Base-by-base conservation (phyloP, 1,140 invertebrate genomes). In the Lordiphosa collinella region DNA sequence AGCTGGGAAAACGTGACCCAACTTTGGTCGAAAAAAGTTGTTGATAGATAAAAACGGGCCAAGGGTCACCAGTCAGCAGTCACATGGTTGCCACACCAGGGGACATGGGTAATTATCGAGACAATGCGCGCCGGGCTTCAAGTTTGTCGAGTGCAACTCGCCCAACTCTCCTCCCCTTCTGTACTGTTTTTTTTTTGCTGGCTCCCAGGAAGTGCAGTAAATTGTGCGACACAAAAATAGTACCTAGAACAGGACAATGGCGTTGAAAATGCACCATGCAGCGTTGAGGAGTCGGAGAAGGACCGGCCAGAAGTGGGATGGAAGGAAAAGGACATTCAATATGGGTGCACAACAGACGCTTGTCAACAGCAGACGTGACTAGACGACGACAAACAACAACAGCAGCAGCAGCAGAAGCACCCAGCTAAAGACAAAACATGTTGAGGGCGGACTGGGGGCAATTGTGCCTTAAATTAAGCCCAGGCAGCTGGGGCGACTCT, bases 101-200 rank as follows among this genome's bases (percentile, higher is more conserved):
- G 55, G 66, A 69, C 61, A 69, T 69, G 66, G 66, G 66, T 69
- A 69, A 69, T 69, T 65, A 65, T 69, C 58, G 66, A 65, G 61
- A 69, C 66, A 69, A 65, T 65, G 47, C 61, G 61, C 37, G 49
- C 34, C 37, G 49, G 25, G 53, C 54, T 58, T 37, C 59, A 62
- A 64, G 64, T 62, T 67, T 56, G 64, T 35, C 60, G 41, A 49
- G 43, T 54, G 57, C 43, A 56, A 31, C 35, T 35, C 16, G 13
- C 22, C 22, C 44, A 37, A 25, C 14, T 11, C 43, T 22, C 22
- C 14, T 14, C 16, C 34, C 5, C 12, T 31, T 29, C n/a, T 18
- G 11, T 8, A 3, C 10, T n/a, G 9, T 38, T 46, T 18, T 32
- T 35, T 48, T 65, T 55, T 60, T 58, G 57, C 40, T 60, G 31